Evolutionary conservation across 2,113 vertebrate species (phyloP), one percentile per base, ranked within the genome.

Genomic region (Paraplagusia blochii): DNA sequence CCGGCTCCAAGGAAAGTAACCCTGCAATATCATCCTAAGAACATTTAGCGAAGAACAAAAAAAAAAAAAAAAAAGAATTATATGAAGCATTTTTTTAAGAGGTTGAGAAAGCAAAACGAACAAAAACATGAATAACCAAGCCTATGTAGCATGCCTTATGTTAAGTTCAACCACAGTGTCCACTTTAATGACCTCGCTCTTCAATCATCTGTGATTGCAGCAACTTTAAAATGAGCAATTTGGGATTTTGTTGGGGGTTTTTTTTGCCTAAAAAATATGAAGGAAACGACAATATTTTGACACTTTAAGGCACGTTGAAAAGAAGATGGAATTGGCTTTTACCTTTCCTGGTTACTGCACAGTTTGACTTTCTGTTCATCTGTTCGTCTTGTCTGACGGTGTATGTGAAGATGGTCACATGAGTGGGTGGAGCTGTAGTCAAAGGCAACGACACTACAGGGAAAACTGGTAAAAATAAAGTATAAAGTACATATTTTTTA

Each of bases 91-190:
- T 82, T 75, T 78, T 86, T 89, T 72, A 58, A 85, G 84, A 48
- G 39, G 72, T 61, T 4, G 34, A 73, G 44, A 74, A 65, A 58
- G 53, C 19, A 73, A n/a, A 74, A 44, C 38, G 50, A 48, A 72
- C 14, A 45, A 62, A 48, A 44, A 48, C 72, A 64, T 46, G 80
- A 61, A 62, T 76, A 79, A 82, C 53, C 57, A 74, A 85, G 75
- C 86, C 69, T 84, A 85, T 88, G 83, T 85, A 90, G 91, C 88
- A 91, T 90, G 91, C 77, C 68, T 69, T 81, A 83, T 58, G 60
- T 85, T 84, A 67, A 79, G 87, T 91, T 86, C 90, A 88, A 92
- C 85, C 89, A 91, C 82, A 88, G 81, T 82, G 67, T 82, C 63
- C 69, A 66, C 69, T 80, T 76, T 66, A 76, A 61, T 81, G 71